These are phyloP conservation scores for Cricetomys ansorgei DNA, from an alignment of 2,113 vertebrate genomes.

Conservation along the genomic window DNA sequence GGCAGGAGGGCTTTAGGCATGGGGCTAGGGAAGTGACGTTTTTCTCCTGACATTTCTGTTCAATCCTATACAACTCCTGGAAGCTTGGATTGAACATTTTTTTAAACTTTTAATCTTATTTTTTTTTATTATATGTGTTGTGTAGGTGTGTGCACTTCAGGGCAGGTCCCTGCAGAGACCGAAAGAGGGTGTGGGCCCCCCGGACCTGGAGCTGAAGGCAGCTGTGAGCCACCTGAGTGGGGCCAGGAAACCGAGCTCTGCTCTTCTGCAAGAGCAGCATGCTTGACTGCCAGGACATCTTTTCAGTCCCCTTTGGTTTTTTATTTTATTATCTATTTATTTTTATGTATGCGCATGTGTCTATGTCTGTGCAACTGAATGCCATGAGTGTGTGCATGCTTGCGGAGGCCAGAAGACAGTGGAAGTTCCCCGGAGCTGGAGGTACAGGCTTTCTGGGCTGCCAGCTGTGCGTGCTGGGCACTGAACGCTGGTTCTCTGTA, in stretches of 20 bases:
- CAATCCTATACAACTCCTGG: accelerated
- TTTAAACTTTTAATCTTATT: not conserved
- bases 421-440: not conserved
- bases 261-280: not conserved
- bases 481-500: not conserved
- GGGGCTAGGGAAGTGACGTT: not conserved
- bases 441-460: not conserved
- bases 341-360: not conserved
- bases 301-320: not conserved
- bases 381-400: not conserved
- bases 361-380: not conserved
- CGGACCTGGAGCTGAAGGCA: not conserved
- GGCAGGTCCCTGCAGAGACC: not conserved
- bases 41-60: not conserved
- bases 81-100: not conserved
- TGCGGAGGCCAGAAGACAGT: not conserved
- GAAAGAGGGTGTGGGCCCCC: not conserved
- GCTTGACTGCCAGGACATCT: not conserved
- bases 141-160: not conserved
- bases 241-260: accelerated
- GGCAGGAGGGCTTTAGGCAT: not conserved
- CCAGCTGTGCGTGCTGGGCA: not conserved
- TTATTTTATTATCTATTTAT: not conserved
- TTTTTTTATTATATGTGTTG: not conserved
- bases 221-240: too few species aligned